Percentiles rank a stretch among this genome's conserved stretches.
Conservation (phyloP, 2,888 invertebrate species). For the Balanococcus diminutus region DNA sequence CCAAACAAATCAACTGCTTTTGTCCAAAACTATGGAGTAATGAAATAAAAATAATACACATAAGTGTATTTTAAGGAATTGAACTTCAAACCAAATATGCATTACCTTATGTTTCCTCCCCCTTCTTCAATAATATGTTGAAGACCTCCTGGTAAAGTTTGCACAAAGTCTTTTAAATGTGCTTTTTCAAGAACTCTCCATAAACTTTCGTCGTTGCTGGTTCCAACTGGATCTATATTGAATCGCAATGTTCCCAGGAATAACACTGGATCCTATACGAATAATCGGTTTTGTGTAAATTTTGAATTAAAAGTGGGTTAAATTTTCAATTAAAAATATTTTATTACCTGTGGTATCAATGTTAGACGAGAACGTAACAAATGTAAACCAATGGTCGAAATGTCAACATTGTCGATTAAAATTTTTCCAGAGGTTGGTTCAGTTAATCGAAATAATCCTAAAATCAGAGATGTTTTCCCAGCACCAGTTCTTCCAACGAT, state of each 20-base stretch:
- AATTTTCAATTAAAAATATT: constrained; percentile 87
- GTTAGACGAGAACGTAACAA: constrained; percentile 73
- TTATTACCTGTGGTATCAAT: constrained; percentile 64
- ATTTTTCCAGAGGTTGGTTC: constrained; percentile 83
- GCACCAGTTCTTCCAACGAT: constrained; percentile 90
- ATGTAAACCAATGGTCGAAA: constrained; percentile 82
- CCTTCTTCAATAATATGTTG: constrained; percentile 87
- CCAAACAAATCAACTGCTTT: constrained; percentile 84
- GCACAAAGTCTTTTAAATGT: constrained; percentile 84
- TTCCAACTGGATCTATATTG: constrained; percentile 90
- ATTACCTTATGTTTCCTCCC: constrained; percentile 75
- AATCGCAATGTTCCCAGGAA: constrained; percentile 89
- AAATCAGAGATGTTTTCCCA: constrained; percentile 88
- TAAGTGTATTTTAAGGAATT: background rate
- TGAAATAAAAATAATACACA: constrained; percentile 62
- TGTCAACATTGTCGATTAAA: constrained; percentile 81
- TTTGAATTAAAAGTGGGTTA: background rate
- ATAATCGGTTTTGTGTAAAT: background rate
- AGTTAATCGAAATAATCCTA: constrained; percentile 86
- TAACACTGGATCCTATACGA: constrained; percentile 88
- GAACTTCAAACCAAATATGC: background rate
- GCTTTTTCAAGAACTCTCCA: constrained; percentile 90
- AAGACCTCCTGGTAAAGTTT: constrained; percentile 76
- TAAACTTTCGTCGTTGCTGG: constrained; percentile 78
- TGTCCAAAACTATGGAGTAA: constrained; percentile 92